Evolutionary conservation across 2,888 invertebrate species (phyloP), one percentile per base, ranked within the genome.

Genomic region (Ischnura elegans): DNA sequence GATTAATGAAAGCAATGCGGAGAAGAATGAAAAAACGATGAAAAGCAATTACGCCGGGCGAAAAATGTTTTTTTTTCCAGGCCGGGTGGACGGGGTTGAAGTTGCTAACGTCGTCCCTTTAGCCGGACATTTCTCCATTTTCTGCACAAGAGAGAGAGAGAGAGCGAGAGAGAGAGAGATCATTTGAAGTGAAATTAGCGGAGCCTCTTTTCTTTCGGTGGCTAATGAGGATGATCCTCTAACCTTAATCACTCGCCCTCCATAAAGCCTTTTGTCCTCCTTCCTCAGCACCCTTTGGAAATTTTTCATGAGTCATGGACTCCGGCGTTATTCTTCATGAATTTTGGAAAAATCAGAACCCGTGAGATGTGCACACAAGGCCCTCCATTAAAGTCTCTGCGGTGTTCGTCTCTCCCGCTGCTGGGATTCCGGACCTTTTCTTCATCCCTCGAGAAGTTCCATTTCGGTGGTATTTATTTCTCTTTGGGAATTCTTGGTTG

Each of bases 161-260:
- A 16, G 36, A 36, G 36, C 29, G 36, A 13, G 29, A 36, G 2
- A 76, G 29, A 36, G 36, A 36, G 76, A 36, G n/a, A n/a, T n/a
- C n/a, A n/a, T n/a, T n/a, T n/a, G n/a, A n/a, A n/a, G n/a, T n/a
- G n/a, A n/a, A n/a, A n/a, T n/a, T n/a, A n/a, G n/a, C 76, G 6
- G 6, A 36, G 36, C 29, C 76, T 13, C 36, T 36, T 76, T 76
- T 76, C 76, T 76, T 76, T 76, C 76, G 16, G 76, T 16, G 10
- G 76, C 76, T 76, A 76, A 76, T 76, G 76, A 76, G 76, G 76
- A 76, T 36, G 76, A 76, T 76, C 76, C 76, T 61, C n/a, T 13
- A 76, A 5, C 61, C 76, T 76, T 76, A 76, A 76, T 76, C 76
- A 76, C 36, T 76, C 36, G 76, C 76, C 76, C 76, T 76, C 36